Percentiles rank a stretch among this genome's conserved stretches.
These are phyloP conservation scores for Gallirallus australis DNA, from an alignment of 2,797 vertebrate species.

Conservation along the genomic window DNA sequence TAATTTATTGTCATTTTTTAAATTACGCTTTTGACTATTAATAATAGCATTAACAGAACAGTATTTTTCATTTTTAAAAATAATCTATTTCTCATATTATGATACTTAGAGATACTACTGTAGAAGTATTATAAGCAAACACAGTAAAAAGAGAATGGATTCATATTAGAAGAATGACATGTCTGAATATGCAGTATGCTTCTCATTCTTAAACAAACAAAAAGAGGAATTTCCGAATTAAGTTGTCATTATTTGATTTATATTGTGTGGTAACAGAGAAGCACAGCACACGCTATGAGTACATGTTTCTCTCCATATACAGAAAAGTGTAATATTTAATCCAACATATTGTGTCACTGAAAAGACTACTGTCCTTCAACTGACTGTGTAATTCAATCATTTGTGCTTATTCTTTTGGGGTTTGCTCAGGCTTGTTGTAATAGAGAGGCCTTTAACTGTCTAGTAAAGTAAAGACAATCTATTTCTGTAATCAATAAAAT, in stretches of 20 bases:
- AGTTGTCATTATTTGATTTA: background rate
- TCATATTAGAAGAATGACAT: background rate
- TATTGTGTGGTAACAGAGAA: background rate
- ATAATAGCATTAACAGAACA: background rate
- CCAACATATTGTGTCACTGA: background rate
- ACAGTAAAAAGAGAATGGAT: background rate
- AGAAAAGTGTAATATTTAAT: background rate
- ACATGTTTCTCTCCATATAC: background rate
- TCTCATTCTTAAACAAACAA: background rate
- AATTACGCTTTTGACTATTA: background rate
- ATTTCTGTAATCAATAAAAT: background rate
- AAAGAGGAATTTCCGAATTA: background rate
- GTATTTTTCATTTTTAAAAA: background rate
- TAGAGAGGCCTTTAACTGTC: background rate
- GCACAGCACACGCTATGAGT: background rate
- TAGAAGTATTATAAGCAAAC: background rate
- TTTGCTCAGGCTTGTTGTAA: background rate
- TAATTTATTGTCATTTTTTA: background rate
- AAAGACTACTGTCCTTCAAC: background rate
- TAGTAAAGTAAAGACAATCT: background rate
- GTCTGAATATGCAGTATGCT: background rate
- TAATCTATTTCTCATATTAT: background rate
- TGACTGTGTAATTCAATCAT: background rate
- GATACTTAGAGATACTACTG: background rate
- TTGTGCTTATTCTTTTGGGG: background rate